phyloP scores from a whole-genome alignment of 2,113 vertebrate genomes.

The human (Homo sapiens) region DNA sequence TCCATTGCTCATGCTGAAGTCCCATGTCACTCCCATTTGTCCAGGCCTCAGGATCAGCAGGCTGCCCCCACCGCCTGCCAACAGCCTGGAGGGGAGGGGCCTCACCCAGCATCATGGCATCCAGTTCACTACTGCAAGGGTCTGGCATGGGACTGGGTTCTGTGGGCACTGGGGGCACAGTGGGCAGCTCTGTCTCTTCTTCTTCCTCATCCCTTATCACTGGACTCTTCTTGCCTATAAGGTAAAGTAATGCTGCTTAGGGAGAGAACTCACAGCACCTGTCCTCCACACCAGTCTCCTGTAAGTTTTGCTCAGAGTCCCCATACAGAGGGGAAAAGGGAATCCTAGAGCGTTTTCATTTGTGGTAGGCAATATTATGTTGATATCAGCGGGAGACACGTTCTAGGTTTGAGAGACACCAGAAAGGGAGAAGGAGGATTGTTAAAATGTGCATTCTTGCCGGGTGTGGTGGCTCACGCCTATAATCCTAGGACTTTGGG shows the following conservation, averaged over 20 bases:
- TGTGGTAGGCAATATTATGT: background rate
- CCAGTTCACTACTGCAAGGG: constrained; percentile 89
- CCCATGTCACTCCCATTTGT: background rate
- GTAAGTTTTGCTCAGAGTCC: background rate
- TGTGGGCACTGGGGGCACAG: constrained; percentile 46
- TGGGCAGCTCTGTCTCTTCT: background rate
- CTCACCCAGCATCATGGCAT: constrained; percentile 91
- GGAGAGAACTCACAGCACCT: background rate
- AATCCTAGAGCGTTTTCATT: background rate
- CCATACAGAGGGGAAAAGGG: background rate
- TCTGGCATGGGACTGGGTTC: constrained; percentile 79
- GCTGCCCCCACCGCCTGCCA: background rate
- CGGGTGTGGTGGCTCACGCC: rapidly evolving
- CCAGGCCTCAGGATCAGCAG: background rate
- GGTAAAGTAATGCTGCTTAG: background rate
- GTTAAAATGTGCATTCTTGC: background rate
- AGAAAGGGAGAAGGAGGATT: background rate
- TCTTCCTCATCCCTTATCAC: constrained; percentile 48
- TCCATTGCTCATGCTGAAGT: background rate
- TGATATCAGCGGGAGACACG: background rate
- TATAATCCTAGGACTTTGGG: too few species aligned
- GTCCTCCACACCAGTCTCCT: background rate
- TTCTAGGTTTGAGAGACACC: background rate
- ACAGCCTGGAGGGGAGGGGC: background rate
- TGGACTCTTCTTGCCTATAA: constrained; percentile 68